Percentiles rank a stretch among this genome's conserved stretches.
phyloP scores from a whole-genome alignment of 2,888 invertebrate genomes.

The Saturnia japonica region DNA sequence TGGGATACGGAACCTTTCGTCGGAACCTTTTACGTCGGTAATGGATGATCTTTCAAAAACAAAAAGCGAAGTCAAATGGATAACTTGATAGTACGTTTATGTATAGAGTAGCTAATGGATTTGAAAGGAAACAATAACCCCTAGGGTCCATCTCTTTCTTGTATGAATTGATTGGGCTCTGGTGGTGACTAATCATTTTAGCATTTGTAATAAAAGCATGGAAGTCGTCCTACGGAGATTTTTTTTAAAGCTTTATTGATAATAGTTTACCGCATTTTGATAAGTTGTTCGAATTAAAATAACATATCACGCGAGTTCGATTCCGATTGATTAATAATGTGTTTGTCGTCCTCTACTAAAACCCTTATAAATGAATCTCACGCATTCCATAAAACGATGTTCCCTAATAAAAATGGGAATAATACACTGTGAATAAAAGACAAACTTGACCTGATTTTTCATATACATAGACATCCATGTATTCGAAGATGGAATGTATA shows the following conservation, averaged over 20 bases:
- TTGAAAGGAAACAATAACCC: constrained; percentile 45
- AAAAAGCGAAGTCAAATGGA: constrained; percentile 56
- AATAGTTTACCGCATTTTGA: background rate
- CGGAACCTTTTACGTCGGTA: constrained; percentile 58
- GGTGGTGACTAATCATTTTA: constrained; percentile 34
- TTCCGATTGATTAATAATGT: too few relatives aligned
- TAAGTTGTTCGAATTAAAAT: background rate
- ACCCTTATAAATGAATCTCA: too few relatives aligned
- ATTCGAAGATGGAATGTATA: background rate
- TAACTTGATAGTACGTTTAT: constrained; percentile 52
- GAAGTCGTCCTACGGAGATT: background rate
- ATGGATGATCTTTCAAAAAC: constrained; percentile 66
- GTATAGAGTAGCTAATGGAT: constrained; percentile 61
- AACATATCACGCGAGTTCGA: background rate
- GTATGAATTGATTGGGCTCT: constrained; percentile 52
- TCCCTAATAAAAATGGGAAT: too few relatives aligned
- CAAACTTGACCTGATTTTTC: too few relatives aligned
- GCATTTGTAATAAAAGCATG: background rate
- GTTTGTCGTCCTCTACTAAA: too few relatives aligned
- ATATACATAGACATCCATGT: too few relatives aligned
- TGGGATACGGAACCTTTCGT: constrained; percentile 22
- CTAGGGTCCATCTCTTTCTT: constrained; percentile 52
- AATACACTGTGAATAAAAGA: too few relatives aligned
- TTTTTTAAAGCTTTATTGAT: background rate
- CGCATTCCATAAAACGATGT: too few relatives aligned